phyloP scores from a whole-genome alignment of 2,797 vertebrate species.

The Antrozous pallidus region DNA sequence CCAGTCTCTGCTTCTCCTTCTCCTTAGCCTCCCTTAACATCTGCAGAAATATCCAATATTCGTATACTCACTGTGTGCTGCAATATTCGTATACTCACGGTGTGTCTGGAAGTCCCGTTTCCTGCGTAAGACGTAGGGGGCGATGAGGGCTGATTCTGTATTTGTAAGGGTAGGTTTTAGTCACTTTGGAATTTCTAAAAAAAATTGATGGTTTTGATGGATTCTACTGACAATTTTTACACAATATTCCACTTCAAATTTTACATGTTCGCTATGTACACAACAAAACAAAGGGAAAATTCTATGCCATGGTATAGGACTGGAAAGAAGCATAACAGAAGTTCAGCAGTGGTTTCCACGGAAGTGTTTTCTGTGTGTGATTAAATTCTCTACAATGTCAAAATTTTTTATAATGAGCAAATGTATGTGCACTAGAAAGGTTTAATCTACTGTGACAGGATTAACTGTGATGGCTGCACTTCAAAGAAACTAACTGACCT shows the following conservation, averaged over 20 bases:
- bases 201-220: conserved; percentile 5
- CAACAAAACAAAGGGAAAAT: not conserved
- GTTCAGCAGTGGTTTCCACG: not conserved
- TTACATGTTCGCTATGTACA: not conserved
- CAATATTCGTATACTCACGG: not conserved
- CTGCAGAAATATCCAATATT: conserved; percentile 81
- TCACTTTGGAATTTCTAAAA: conserved; percentile 15
- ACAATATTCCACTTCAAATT: conserved; percentile 10
- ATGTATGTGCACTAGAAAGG: not conserved
- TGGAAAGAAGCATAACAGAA: not conserved
- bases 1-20: conserved; percentile 91
- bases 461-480: not conserved
- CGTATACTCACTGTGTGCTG: not conserved
- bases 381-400: not conserved
- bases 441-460: not conserved
- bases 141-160: conserved; percentile 3
- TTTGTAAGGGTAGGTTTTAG: conserved; percentile 32
- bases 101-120: not conserved
- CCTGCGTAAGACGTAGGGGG: not conserved
- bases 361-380: not conserved
- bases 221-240: conserved; percentile 45
- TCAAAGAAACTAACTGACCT: not conserved
- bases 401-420: not conserved
- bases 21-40: conserved; percentile 97
- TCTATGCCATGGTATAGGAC: not conserved